Evolutionary conservation across 1,140 invertebrate species (phyloP), one percentile per base, ranked within the genome.

Genomic region (Drosophila murphyi): DNA sequence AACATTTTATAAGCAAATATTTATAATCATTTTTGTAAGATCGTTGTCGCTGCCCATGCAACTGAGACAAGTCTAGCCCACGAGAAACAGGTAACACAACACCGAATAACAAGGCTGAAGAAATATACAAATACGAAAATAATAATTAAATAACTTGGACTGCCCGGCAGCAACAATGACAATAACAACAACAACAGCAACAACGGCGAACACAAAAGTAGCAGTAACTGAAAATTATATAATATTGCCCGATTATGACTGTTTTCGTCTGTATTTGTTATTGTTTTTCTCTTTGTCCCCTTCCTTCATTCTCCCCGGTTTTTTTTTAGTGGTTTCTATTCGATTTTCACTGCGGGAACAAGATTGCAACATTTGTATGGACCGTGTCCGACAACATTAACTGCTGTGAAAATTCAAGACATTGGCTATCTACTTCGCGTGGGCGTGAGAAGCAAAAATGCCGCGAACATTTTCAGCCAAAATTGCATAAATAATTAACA

Each of bases 111-210:
- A 8, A 39, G 37, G 10, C 37, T 8, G 31, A 52, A 51, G 7
- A 59, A 51, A 60, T 60, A 54, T 52, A 54, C 8, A 55, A 28
- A 57, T 55, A 55, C 32, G 28, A 47, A 70, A 43, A 74, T 57
- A 72, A 57, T 72, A 70, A 70, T 74, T 69, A 73, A 74, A 74
- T 74, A 70, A 74, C 63, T 74, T 69, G 51, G 35, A 50, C 43
- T 47, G 50, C 10, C 41, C 50, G 20, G 20, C 20, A 20, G 20
- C 20, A 20, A 20, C 20, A 20, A 20, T 20, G 20, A 20, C 20
- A 20, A 20, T 20, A 20, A 20, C 20, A 20, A 20, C 20, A 20
- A 20, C 20, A 20, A 20, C 31, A 12, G 12, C 12, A 31, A 20
- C 48, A 50, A 31, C 12, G 12, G 47, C 20, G 20, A 20, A 20